Evolutionary conservation across 2,797 vertebrate genomes (phyloP).

Genomic region (Novumbra hubbsi): DNA sequence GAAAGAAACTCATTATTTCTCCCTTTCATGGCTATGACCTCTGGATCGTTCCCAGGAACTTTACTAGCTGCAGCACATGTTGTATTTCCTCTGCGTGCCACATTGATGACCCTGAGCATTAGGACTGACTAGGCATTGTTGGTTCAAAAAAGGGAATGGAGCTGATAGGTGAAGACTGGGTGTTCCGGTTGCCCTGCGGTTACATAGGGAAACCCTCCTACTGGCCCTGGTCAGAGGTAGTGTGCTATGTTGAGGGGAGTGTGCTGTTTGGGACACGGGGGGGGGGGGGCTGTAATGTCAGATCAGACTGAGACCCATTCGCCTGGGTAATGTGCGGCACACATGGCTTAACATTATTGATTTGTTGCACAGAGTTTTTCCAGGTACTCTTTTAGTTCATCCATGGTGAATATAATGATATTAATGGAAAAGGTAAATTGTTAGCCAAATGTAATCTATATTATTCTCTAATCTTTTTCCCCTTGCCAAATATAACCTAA

Average conservation of each 20-base stretch:
- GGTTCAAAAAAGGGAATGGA: constrained; percentile 48
- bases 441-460: constrained; percentile 40
- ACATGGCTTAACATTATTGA: constrained; percentile 54
- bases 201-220: background rate
- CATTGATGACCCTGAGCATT: constrained; percentile 57
- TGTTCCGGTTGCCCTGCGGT: background rate
- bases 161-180: constrained; percentile 18
- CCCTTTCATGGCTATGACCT: constrained; percentile 72
- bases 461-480: constrained; percentile 44
- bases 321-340: constrained; percentile 43
- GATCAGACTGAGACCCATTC: constrained; percentile 43
- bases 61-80: constrained; percentile 68
- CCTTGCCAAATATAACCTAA: constrained; percentile 31
- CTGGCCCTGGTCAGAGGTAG: background rate
- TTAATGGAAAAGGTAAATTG: constrained; percentile 51
- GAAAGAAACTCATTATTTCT: constrained; percentile 78
- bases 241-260: background rate
- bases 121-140: constrained; percentile 43
- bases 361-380: constrained; percentile 44
- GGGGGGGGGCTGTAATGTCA: constrained; percentile 23
- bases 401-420: constrained; percentile 51
- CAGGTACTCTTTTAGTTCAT: constrained; percentile 34
- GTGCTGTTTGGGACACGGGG: background rate
- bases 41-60: constrained; percentile 59
- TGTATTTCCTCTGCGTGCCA: constrained; percentile 40